Base-by-base conservation (phyloP, 2,797 vertebrate species). In the Spea hammondii region DNA sequence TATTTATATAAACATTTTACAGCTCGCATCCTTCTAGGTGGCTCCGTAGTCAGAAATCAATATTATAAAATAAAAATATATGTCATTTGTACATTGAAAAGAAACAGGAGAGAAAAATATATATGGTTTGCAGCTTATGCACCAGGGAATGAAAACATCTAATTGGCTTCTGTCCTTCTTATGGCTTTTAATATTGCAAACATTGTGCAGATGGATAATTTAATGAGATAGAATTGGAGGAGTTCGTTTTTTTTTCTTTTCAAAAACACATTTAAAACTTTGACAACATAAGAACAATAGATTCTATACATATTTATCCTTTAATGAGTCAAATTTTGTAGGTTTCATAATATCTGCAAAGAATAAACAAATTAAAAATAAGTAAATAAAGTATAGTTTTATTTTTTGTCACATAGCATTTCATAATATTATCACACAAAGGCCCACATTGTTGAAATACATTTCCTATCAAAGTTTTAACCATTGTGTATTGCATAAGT, bases 151-250 rank as follows among this genome's bases (percentile, higher is more conserved):
- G 8, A 74, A 79, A 53, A 74, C 17, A 74, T 57, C 12, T 60
- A 74, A 79, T 60, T 74, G 71, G 64, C 71, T 68, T 46, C 14
- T 79, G 54, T 73, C 64, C 44, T 67, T 54, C 57, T 71, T 69
- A 78, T 6, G n/a, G 62, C 45, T 70, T 60, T 60, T 60, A 73
- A 73, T 79, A 67, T 79, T 59, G 53, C 60, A 72, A 72, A 72
- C 77, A 78, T 78, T 79, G 70, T 60, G 59, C 77, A 79, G 70
- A 79, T 73, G 54, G 70, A 68, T 73, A 60, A 68, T 48, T 50
- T 79, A 79, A 67, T 73, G 70, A 79, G 53, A 68, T 44, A 59
- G 70, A 66, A 72, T 7, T 59, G 14, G 60, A 65, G 64, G 6
- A 60, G 45, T 45, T 14, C 67, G 50, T 68, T 60, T 45, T 49